phyloP scores from a whole-genome alignment of 2,797 vertebrate genomes.

The Ctenopoma multispine region DNA sequence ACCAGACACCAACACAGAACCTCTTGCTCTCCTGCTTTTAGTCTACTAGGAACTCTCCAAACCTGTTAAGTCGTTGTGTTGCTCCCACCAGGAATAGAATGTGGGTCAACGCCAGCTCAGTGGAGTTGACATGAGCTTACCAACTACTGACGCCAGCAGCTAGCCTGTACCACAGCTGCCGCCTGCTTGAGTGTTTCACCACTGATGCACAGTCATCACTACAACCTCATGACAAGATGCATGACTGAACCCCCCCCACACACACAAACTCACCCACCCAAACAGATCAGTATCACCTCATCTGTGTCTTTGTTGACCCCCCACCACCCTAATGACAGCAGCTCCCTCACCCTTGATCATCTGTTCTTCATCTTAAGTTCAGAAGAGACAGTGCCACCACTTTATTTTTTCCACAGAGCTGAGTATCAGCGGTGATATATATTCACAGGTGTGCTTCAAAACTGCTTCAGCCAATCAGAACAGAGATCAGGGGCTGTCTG shows the following conservation, averaged over 20 bases:
- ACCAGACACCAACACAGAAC: background rate
- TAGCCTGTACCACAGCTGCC: conserved; percentile 44
- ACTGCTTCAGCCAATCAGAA: conserved; percentile 65
- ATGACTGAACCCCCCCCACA: background rate
- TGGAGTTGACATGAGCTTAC: conserved; percentile 66
- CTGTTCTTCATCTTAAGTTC: background rate
- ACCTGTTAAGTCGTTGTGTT: conserved; percentile 66
- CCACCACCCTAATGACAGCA: background rate
- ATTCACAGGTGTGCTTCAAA: conserved; percentile 75
- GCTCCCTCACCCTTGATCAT: background rate
- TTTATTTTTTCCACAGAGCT: too few relatives aligned
- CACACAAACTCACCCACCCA: background rate
- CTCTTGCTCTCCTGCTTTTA: background rate
- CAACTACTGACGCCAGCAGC: conserved; percentile 62
- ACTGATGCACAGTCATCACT: conserved; percentile 2
- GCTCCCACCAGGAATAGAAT: conserved; percentile 73
- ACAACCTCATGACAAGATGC: background rate
- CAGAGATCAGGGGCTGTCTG: conserved; percentile 23
- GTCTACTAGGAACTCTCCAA: conserved; percentile 59
- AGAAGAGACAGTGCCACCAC: background rate
- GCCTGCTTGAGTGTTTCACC: conserved; percentile 21
- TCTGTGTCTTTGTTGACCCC: background rate
- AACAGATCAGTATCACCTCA: conserved; percentile 10
- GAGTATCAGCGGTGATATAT: too few relatives aligned
- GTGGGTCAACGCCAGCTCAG: conserved; percentile 81